Evolutionary conservation across 35 echinoderm and acorn worm genomes (phyloP), one percentile per base, ranked within the genome.

Genomic region (Ophiothrix spiculata): DNA sequence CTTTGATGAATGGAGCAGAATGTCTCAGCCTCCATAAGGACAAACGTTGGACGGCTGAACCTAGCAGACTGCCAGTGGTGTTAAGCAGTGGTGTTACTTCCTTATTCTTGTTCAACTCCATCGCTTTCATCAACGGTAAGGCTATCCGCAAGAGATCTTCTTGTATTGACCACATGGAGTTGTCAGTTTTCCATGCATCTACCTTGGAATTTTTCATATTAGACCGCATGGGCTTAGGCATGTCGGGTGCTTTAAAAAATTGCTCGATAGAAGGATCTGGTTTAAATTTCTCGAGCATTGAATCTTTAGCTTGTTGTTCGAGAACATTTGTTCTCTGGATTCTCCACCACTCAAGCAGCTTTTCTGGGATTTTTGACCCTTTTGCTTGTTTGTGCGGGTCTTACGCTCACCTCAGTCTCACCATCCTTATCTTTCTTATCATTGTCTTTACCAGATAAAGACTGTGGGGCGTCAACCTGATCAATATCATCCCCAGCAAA

Each of bases 91-190:
- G 74, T 49, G 75, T 86, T 31, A 75, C 1, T 13, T 86, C 74
- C 15, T 77, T 37, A 11, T 86, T 41, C 38, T 60, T 16, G 34
- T 31, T 23, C 29, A 19, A 37, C 14, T 36, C 33, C 32, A 60
- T 3, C 33, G n/a, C 32, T 83, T 56, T 56, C 39, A n/a, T 56
- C 16, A 31, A 31, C 13, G 2, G 29, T 83, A 1, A 8, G 56
- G 16, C 21, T 21, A 36, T 83, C 29, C 31, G 39, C 32, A 81
- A 81, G n/a, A n/a, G n/a, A n/a, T n/a, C n/a, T n/a, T n/a, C n/a
- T n/a, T n/a, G n/a, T n/a, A 84, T 74, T 1, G 82, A 84, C 82
- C 82, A 84, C 10, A 84, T 38, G 0, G 82, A 84, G 31, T 84
- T 84, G 29, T 84, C 82, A 1, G 12, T 84, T 29, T 84, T 84